Evolutionary conservation across 2,113 vertebrate species (phyloP).

Genomic region (Albula goreensis): DNA sequence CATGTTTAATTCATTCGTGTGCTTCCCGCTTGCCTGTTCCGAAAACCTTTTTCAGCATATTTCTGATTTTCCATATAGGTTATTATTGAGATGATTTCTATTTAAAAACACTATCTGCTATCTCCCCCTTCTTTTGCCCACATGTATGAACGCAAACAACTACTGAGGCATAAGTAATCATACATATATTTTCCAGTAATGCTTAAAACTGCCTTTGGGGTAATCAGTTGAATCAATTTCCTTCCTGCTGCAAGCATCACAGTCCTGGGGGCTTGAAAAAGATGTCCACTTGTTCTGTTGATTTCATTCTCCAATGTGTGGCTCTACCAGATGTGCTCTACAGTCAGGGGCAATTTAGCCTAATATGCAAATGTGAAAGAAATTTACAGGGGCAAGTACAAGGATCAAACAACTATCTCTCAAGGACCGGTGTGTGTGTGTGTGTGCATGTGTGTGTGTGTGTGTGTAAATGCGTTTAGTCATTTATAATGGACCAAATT

Average conservation of each 20-base stretch:
- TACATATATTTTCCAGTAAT: not conserved
- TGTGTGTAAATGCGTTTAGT: constrained; percentile 20
- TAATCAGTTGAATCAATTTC: constrained; percentile 16
- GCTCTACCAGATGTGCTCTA: constrained; percentile 21
- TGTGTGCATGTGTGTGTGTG: not conserved
- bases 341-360: constrained; percentile 24
- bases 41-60: not conserved
- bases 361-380: constrained; percentile 25
- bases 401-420: constrained; percentile 40
- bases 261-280: constrained; percentile 49
- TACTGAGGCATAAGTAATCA: not conserved
- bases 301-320: constrained; percentile 47
- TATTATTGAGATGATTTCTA: not conserved
- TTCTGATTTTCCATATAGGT: not conserved
- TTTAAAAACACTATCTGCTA: not conserved
- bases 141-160: not conserved
- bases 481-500: constrained; percentile 11
- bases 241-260: constrained; percentile 32
- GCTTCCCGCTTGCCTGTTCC: not conserved
- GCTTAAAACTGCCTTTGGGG: constrained; percentile 11
- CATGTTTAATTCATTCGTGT: not conserved
- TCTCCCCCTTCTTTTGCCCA: not conserved
- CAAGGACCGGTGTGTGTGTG: not conserved
- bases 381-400: constrained; percentile 47
- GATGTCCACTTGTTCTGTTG: constrained; percentile 54